These are phyloP conservation scores for Dasyprocta punctata DNA, from an alignment of 2,113 vertebrate genomes.

Conservation along the genomic window DNA sequence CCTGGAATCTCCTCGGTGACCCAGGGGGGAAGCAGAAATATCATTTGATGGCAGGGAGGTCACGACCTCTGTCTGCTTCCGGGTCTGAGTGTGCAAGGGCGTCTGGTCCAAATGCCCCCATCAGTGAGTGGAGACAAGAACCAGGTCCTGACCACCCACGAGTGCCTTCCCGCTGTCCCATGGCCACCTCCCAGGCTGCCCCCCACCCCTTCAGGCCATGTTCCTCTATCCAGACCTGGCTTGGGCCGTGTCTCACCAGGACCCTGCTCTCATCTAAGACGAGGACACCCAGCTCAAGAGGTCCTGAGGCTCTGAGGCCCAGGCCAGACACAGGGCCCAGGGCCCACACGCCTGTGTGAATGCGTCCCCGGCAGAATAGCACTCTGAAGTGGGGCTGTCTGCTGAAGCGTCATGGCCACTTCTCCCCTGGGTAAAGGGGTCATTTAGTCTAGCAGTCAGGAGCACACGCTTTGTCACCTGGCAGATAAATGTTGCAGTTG, in stretches of 20 bases:
- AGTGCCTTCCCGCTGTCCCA: background rate
- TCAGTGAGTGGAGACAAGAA: background rate
- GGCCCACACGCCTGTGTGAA: background rate
- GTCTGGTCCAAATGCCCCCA: background rate
- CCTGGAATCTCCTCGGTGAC: background rate
- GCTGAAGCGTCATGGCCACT: background rate
- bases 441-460: background rate
- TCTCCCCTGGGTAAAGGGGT: background rate
- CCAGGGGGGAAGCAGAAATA: background rate
- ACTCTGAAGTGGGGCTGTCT: too few relatives aligned
- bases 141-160: background rate
- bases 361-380: background rate
- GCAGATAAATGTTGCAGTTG: background rate
- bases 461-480: background rate
- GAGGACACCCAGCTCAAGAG: background rate
- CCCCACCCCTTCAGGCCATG: too few relatives aligned
- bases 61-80: background rate
- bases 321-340: background rate
- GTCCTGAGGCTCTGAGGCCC: background rate
- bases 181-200: background rate
- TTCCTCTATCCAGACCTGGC: background rate
- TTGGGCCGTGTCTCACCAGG: background rate
- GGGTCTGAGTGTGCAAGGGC: background rate
- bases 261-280: background rate
- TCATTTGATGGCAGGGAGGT: background rate